A percentile compares a stretch with the other conserved stretches of the same genome.
Evolutionary conservation across 2,113 vertebrate species (phyloP).

Genomic region (Lipophrys pholis): DNA sequence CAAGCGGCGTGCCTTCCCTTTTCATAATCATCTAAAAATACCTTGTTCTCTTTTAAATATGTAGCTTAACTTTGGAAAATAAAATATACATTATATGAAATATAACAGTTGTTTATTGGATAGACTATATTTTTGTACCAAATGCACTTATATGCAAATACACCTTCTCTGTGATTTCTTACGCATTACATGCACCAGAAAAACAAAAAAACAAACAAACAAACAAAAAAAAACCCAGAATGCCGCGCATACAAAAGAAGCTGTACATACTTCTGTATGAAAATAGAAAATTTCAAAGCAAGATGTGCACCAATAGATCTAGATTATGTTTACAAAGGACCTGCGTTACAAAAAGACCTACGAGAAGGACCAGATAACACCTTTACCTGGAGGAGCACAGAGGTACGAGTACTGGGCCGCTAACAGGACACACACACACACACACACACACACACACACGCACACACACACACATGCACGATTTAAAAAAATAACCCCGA

Average conservation of each 20-base stretch:
- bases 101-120: constrained; percentile 83
- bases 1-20: constrained; percentile 78
- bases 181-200: constrained; percentile 79
- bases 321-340: constrained; percentile 79
- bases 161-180: constrained; percentile 68
- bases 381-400: constrained; percentile 75
- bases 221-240: constrained; percentile 21
- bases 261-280: constrained; percentile 83
- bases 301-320: constrained; percentile 80
- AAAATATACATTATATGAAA: constrained; percentile 88
- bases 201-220: constrained; percentile 51
- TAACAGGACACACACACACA: constrained; percentile 50
- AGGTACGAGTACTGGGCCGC: constrained; percentile 56
- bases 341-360: constrained; percentile 81
- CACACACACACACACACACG: constrained; percentile 43
- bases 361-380: constrained; percentile 68
- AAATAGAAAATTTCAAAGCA: constrained; percentile 86
- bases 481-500: constrained; percentile 9
- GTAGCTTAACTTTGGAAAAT: constrained; percentile 80
- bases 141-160: constrained; percentile 84
- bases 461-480: constrained; percentile 22
- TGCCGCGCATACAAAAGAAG: constrained; percentile 77
- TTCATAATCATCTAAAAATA: constrained; percentile 86
- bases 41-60: constrained; percentile 85
- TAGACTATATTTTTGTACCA: constrained; percentile 82